Conservation (phyloP, 2,797 vertebrate genomes). For the Hydrolagus colliei region DNA sequence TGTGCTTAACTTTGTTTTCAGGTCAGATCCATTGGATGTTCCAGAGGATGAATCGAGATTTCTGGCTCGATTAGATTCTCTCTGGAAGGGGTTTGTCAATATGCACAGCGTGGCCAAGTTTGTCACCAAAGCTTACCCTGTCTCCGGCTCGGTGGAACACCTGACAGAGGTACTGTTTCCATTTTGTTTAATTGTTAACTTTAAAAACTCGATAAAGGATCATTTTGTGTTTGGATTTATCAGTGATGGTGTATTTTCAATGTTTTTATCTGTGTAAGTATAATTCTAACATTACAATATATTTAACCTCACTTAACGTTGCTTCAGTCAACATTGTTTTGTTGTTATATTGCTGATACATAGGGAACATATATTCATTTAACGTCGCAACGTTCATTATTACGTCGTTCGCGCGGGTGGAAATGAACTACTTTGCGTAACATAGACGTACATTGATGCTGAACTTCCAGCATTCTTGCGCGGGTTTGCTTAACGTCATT, state of each 20-base stretch:
- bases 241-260: background rate
- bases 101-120: constrained; percentile 96
- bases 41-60: constrained; percentile 81
- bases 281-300: background rate
- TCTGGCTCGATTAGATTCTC: constrained; percentile 70
- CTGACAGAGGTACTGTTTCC: constrained; percentile 71
- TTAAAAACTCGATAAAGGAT: background rate
- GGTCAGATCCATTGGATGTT: constrained; percentile 65
- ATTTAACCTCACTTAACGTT: background rate
- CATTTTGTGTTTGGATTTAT: background rate
- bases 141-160: constrained; percentile 84
- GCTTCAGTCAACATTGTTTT: too few species aligned
- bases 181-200: background rate
- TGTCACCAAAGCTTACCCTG: constrained; percentile 85
- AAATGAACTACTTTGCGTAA: too few species aligned
- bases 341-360: too few species aligned
- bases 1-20: constrained; percentile 44
- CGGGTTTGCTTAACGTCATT: too few species aligned
- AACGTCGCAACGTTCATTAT: too few species aligned
- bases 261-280: background rate
- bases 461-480: too few species aligned
- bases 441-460: too few species aligned
- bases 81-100: constrained; percentile 92
- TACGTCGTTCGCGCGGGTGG: too few species aligned
- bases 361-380: too few species aligned